Base-by-base conservation (phyloP, 2,113 vertebrate species). In the Mesembrinibis cayennensis region DNA sequence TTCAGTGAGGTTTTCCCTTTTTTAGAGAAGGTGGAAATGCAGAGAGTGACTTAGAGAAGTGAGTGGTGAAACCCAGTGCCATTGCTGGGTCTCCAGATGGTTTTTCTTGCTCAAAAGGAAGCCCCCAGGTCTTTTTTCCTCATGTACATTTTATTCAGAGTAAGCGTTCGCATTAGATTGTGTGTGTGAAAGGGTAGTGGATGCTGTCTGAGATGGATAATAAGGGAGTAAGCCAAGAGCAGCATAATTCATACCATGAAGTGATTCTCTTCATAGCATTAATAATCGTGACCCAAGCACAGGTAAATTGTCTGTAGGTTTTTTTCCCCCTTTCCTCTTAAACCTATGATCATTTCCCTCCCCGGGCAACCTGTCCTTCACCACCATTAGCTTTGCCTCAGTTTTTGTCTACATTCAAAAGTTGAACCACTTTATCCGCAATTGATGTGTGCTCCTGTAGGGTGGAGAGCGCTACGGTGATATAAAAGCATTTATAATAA, bases 281-380 rank as follows among this genome's bases (percentile, higher is more conserved):
- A 96, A 95, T 74, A 69, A 90, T 90, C 7, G 27, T 82, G 89
- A 91, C 91, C 77, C 61, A 78, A 87, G 86, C 83, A n/a, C 56
- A 82, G 72, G 77, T 92, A 84, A 89, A 83, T 82, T 82, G 71
- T 80, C 58, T 55, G 32, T 23, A 71, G 58, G 25, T 6, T 65
- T 89, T 74, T 79, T 34, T 13, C 7, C 55, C 8, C 16, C 7
- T 92, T 89, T 71, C n/a, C 56, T 87, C 61, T 52, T 62, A 87
- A 93, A 84, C 52, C 86, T 92, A 17, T 89, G 89, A 89, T 97
- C 86, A 42, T 91, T 95, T 90, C 32, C 56, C 59, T 95, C 91
- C 44, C 26, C 3, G 7, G 94, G 69, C 70, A 76, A 18, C 34
- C 52, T 63, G 71, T 82, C 86, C 90, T 92, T 93, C 72, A 90